phyloP scores from a whole-genome alignment of 2,888 invertebrate species.

The Ptychoptera contaminata region DNA sequence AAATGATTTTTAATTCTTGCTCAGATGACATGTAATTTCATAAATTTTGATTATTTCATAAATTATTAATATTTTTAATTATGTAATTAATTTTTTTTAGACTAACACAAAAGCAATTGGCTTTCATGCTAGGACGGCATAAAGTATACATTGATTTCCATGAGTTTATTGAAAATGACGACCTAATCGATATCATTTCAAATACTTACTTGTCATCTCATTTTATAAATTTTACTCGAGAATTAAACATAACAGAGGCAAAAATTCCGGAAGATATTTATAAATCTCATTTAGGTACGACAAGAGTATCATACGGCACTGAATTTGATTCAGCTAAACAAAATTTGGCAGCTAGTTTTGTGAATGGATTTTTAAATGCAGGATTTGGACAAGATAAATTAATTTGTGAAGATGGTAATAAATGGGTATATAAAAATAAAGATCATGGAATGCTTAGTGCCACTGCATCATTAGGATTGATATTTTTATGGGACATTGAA shows the following conservation, averaged over 20 bases:
- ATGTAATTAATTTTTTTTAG: too few relatives aligned
- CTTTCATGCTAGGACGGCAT: slow-evolving; percentile 82
- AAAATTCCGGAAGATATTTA: slow-evolving; percentile 94
- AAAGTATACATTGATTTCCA: slow-evolving; percentile 63
- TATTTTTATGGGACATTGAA: slow-evolving; percentile 91
- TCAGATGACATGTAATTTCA: slow-evolving; percentile 51
- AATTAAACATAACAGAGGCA: slow-evolving; percentile 92
- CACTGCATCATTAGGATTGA: slow-evolving; percentile 83
- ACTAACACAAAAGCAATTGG: slow-evolving; percentile 69
- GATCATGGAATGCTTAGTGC: slow-evolving; percentile 90
- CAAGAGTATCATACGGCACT: slow-evolving; percentile 46
- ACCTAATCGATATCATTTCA: slow-evolving; percentile 67
- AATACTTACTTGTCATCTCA: slow-evolving; percentile 78
- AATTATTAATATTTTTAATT: slow-evolving; percentile 2
- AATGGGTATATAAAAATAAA: slow-evolving; percentile 85
- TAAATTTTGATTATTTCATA: slow-evolving; percentile 1
- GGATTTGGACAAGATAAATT: slow-evolving; percentile 88
- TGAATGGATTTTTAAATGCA: slow-evolving; percentile 90
- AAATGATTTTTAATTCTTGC: slow-evolving; percentile 61
- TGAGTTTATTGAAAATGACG: slow-evolving; percentile 46
- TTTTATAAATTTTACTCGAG: slow-evolving; percentile 73
- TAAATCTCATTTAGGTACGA: slow-evolving; percentile 81
- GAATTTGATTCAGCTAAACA: slow-evolving; percentile 80
- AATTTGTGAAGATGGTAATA: slow-evolving; percentile 54
- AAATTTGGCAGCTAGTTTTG: slow-evolving; percentile 86